Evolutionary conservation across 2,888 invertebrate genomes (phyloP), one percentile per base, ranked within the genome.

Genomic region (Drosophila helvetica): DNA sequence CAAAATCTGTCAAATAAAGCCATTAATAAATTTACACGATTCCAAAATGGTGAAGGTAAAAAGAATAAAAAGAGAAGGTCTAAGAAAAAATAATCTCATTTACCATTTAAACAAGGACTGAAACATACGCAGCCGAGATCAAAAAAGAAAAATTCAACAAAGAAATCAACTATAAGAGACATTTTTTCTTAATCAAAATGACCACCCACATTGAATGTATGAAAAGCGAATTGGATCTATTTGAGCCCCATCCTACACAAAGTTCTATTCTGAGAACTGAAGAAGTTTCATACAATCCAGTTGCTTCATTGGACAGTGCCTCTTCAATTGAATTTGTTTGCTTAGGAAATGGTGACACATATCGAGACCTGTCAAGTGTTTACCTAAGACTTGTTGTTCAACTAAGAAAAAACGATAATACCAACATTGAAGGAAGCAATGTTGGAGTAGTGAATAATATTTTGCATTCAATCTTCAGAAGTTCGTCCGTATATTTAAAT

Each of bases 401-500:
- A 4, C 9, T 7, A 22, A 19, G 15, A 48, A 25, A 12, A 50
- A 50, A 17, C n/a, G 10, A 15, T 50, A 17, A n/a, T n/a, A 6
- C 15, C 5, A 7, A 1, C n/a, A n/a, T n/a, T 38, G 38, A 38
- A 38, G 15, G 15, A 38, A 15, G 15, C 38, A 6, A 38, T 38
- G 38, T 50, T 9, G 27, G 27, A n/a, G 54, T 55, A 9, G 25
- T 45, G 7, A 55, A 55, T 27, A 18, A 55, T 45, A 45, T 45
- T 25, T 55, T 45, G n/a, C 12, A 51, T 27, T 59, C 51, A 19
- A 51, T 59, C 6, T 43, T 51, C 15, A 43, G 51, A 18, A 59
- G 43, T 27, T 59, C 27, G 2, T 59, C 43, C 4, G 58, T 51
- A 15, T 45, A 59, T n/a, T 43, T 45, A 51, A 51, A 43, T 27